Evolutionary conservation across 2,888 invertebrate species (phyloP).

Genomic region (Argynnis bischoffii): DNA sequence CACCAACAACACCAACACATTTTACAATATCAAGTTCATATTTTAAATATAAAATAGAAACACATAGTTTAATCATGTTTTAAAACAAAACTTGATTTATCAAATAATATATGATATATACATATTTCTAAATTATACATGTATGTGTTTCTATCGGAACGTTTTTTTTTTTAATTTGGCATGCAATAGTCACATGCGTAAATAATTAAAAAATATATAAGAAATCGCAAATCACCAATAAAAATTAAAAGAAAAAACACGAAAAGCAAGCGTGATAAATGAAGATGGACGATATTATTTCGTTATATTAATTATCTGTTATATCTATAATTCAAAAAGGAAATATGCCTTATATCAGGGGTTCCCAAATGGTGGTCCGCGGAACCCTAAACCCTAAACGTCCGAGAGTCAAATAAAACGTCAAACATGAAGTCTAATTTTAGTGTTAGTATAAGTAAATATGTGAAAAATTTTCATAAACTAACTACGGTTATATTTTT

Average conservation of each 20-base stretch:
- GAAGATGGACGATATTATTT: conserved; percentile 50
- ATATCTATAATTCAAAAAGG: too few relatives aligned
- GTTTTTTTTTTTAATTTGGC: conserved; percentile 5
- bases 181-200: conserved; percentile 37
- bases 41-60: conserved; percentile 6
- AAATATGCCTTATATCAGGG: too few relatives aligned
- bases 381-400: too few relatives aligned
- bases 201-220: conserved; percentile 19
- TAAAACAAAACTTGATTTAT: background rate
- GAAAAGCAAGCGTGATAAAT: conserved; percentile 67
- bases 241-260: conserved; percentile 48
- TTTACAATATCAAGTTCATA: too few relatives aligned
- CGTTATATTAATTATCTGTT: conserved; percentile 28
- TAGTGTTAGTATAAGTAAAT: too few relatives aligned
- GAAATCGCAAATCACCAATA: conserved; percentile 41
- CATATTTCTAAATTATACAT: conserved; percentile 4
- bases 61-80: background rate
- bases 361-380: too few relatives aligned
- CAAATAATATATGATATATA: background rate
- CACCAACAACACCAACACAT: too few relatives aligned
- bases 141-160: conserved; percentile 14
- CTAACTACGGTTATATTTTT: too few relatives aligned
- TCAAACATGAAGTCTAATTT: too few relatives aligned
- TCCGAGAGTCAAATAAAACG: too few relatives aligned
- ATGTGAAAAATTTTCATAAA: too few relatives aligned